A percentile compares a stretch with the other conserved stretches of the same genome.
These are phyloP conservation scores for Camponotus pennsylvanicus DNA, from an alignment of 1,140 invertebrate genomes.

Conservation along the genomic window DNA sequence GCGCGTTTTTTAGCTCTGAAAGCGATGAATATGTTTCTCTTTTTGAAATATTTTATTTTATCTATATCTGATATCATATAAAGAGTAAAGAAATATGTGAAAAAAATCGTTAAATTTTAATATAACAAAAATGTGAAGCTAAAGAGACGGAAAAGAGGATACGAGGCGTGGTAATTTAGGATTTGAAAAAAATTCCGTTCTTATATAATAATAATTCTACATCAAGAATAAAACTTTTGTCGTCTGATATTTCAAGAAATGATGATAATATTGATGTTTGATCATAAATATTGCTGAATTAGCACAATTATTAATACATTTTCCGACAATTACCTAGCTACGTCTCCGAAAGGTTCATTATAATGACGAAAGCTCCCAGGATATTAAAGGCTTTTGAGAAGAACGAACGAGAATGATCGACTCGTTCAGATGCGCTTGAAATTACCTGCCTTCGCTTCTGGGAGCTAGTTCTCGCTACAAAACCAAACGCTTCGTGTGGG, in stretches of 20 bases:
- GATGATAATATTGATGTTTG: not conserved
- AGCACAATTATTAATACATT: not conserved
- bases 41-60: slow-evolving; percentile 20
- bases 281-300: not conserved
- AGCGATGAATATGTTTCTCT: slow-evolving; percentile 13
- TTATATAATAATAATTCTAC: not conserved
- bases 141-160: slow-evolving; percentile 4
- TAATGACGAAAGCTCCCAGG: slow-evolving; percentile 63
- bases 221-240: not conserved
- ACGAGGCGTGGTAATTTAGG: slow-evolving; percentile 31
- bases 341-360: slow-evolving; percentile 63
- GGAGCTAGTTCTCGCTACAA: slow-evolving; percentile 71
- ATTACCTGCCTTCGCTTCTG: slow-evolving; percentile 76
- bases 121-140: not conserved
- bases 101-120: not conserved
- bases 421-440: slow-evolving; percentile 74
- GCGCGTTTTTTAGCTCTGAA: slow-evolving; percentile 46
- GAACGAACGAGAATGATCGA: slow-evolving; percentile 51
- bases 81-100: not conserved
- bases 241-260: not conserved
- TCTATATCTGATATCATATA: not conserved
- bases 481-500: slow-evolving; percentile 69
- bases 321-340: slow-evolving; percentile 42
- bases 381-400: slow-evolving; percentile 60
- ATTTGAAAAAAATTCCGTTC: slow-evolving; percentile 6